Evolutionary conservation across 2,113 vertebrate species (phyloP).

Genomic region (Oplegnathus fasciatus): DNA sequence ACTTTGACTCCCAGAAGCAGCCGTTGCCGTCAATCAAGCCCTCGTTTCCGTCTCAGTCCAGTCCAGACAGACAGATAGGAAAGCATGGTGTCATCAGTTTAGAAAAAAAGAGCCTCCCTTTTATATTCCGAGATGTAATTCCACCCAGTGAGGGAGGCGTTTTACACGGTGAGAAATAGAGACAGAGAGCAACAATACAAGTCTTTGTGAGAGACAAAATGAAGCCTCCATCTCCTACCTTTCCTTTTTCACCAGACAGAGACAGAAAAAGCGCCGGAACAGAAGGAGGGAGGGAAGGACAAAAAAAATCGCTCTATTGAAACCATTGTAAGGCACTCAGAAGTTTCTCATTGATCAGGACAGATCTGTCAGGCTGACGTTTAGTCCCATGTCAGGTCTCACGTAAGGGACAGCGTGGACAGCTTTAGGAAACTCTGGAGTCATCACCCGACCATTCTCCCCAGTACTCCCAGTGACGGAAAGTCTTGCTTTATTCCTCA

Average conservation of each 20-base stretch:
- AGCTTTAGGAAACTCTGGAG: constrained; percentile 99
- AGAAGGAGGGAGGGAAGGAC: constrained; percentile 33
- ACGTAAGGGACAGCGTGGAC: constrained; percentile 97
- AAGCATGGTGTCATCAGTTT: constrained; percentile 71
- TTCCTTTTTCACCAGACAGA: constrained; percentile 69
- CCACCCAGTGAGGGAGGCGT: constrained; percentile 53
- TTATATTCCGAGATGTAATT: constrained; percentile 66
- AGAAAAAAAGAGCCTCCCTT: constrained; percentile 65
- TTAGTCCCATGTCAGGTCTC: constrained; percentile 99
- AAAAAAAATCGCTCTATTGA: constrained; percentile 87
- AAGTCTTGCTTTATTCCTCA: constrained; percentile 97
- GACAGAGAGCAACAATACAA: constrained; percentile 64
- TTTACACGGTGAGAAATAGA: constrained; percentile 69
- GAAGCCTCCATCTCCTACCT: constrained; percentile 62
- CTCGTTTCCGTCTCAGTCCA: constrained; percentile 66
- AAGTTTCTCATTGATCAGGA: constrained; percentile 97
- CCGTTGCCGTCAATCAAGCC: constrained; percentile 73
- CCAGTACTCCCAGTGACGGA: constrained; percentile 98
- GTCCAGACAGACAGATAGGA: constrained; percentile 68
- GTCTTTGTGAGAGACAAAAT: constrained; percentile 68
- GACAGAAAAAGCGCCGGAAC: constrained; percentile 55
- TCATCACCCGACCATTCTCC: constrained; percentile 98
- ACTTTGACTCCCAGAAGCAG: constrained; percentile 64
- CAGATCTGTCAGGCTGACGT: constrained; percentile 99
- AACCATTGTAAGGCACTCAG: constrained; percentile 99